Base-by-base conservation (phyloP, 2,888 invertebrate species). In the Plebejus argus region DNA sequence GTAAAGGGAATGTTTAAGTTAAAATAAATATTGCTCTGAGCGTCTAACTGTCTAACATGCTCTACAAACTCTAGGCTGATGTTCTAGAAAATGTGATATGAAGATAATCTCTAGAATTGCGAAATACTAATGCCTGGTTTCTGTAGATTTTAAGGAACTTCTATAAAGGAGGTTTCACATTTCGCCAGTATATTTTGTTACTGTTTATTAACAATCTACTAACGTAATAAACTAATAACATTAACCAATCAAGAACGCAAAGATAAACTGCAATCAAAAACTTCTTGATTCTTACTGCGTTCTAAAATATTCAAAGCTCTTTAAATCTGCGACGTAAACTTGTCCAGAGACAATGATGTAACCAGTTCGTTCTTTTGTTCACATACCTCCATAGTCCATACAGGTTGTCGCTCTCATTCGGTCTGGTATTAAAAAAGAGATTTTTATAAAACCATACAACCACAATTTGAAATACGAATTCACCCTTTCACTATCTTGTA, bases 1-100 rank as follows among this genome's bases (percentile, higher is more conserved):
- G 61, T 66, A 66, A 33, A 66, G 33, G 28, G 66, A 66, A 66
- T 66, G 28, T 5, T 66, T 66, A 33, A 66, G 15, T 66, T 66
- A 15, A 28, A 66, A 66, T 66, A 66, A 66, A 66, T 66, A 66
- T 66, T 66, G 7, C 66, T 33, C 66, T 28, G 15, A 33, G 66
- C 5, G 33, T 61, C 61, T 15, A 28, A 66, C 66, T 12, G 33
- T 61, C 61, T 15, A 28, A 66, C 66, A 15, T 33, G 28, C 66
- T 61, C 10, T 66, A 66, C 66, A 66, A 66, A 66, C 28, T 15
- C 28, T 66, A 5, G 0, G 23, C 20, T 23, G 20, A 66, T 15
- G 20, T 12, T 66, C 66, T 66, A 66, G 66, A 15, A 66, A 66
- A 66, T 66, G 28, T 28, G 15, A 28, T 28, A 66, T 15, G 6